Conservation (phyloP, 2,113 vertebrate genomes). For the Cryptotis parvus region DNA sequence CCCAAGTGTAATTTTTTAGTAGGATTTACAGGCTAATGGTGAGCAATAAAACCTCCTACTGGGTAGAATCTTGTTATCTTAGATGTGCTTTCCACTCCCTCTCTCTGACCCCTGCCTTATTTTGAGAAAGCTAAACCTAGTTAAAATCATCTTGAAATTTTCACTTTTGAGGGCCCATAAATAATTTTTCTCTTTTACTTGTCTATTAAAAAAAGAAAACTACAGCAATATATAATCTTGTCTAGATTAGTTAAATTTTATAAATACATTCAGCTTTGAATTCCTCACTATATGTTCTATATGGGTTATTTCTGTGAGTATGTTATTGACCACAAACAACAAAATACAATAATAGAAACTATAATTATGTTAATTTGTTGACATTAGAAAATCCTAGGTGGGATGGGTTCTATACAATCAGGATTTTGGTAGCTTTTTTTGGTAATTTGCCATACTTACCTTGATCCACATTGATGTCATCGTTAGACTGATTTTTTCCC, state of each 20-base stretch:
- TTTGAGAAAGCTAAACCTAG: slow-evolving; percentile 21
- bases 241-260: slow-evolving; percentile 28
- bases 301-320: neutral
- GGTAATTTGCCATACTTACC: neutral
- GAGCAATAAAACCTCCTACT: slow-evolving; percentile 51
- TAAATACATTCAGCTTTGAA: neutral
- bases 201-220: neutral
- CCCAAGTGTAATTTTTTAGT: slow-evolving; percentile 50
- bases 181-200: slow-evolving; percentile 41
- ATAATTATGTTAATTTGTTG: slow-evolving; percentile 26
- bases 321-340: neutral
- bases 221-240: slow-evolving; percentile 33
- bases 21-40: slow-evolving; percentile 25
- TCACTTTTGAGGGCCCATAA: slow-evolving; percentile 46
- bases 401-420: neutral
- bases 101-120: neutral
- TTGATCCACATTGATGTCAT: neutral
- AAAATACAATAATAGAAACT: neutral
- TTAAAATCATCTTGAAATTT: slow-evolving; percentile 56
- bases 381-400: neutral
- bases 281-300: slow-evolving; percentile 26
- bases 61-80: slow-evolving; percentile 46
- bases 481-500: neutral
- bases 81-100: neutral
- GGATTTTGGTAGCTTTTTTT: neutral